These are phyloP conservation scores for Drosophila anceps DNA, from an alignment of 2,888 invertebrate genomes.

Conservation along the genomic window DNA sequence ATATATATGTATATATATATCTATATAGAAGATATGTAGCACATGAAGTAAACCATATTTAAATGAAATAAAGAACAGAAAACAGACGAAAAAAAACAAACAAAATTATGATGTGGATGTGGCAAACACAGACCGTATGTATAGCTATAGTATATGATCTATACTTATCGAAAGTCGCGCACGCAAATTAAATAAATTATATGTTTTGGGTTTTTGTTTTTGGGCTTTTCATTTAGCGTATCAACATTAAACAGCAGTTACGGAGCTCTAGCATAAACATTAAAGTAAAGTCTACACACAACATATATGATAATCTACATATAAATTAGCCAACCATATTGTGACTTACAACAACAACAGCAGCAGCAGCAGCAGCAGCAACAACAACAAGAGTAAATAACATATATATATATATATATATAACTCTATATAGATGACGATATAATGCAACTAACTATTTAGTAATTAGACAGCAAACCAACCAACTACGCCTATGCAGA, in stretches of 20 bases:
- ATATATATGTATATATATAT: not conserved
- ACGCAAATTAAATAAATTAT: slow-evolving; percentile 45
- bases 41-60: slow-evolving; percentile 13
- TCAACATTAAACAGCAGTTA: slow-evolving; percentile 11
- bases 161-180: slow-evolving; percentile 15
- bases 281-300: slow-evolving; percentile 12
- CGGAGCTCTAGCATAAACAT: slow-evolving; percentile 28
- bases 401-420: slow-evolving; percentile 30
- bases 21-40: slow-evolving; percentile 29
- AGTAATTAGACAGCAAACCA: slow-evolving; percentile 53
- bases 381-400: slow-evolving; percentile 21
- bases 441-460: slow-evolving; percentile 62
- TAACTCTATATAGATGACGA: slow-evolving; percentile 42
- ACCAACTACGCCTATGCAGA: slow-evolving; percentile 66
- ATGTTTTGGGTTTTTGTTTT: slow-evolving; percentile 7
- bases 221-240: slow-evolving; percentile 12
- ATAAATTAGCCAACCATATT: slow-evolving; percentile 77
- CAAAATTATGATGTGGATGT: not conserved
- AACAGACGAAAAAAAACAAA: slow-evolving; percentile 21
- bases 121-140: not conserved
- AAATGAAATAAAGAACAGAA: slow-evolving; percentile 17
- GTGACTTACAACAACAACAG: slow-evolving; percentile 68
- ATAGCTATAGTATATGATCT: slow-evolving; percentile 10
- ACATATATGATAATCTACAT: slow-evolving; percentile 27
- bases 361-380: slow-evolving; percentile 31